Conservation (phyloP, 2,797 vertebrate genomes). For the Peromyscus aztecus region DNA sequence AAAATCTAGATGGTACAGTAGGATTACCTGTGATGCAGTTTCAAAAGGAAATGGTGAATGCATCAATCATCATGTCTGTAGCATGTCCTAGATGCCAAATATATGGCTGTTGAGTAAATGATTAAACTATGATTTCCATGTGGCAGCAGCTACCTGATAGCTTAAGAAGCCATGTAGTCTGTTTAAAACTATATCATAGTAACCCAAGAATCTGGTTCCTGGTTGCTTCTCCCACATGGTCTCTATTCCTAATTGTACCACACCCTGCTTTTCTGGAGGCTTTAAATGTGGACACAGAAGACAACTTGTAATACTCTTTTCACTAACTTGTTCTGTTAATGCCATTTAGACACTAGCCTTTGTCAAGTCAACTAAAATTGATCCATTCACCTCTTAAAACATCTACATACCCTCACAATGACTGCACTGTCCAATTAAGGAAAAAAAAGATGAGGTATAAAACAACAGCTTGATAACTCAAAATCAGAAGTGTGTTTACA, state of each 20-base stretch:
- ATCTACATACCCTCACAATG: neutral
- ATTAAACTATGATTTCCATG: neutral
- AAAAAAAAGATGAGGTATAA: constrained; percentile 25
- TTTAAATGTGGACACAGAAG: neutral
- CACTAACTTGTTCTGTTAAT: constrained; percentile 19
- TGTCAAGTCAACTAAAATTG: constrained; percentile 35
- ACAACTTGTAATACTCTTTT: neutral
- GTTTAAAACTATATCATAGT: neutral
- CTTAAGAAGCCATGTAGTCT: neutral
- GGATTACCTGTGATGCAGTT: neutral
- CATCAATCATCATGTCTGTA: neutral
- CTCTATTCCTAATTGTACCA: too few relatives aligned
- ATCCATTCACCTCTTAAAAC: constrained; percentile 36
- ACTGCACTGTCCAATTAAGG: neutral
- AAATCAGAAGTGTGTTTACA: neutral
- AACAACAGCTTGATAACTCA: constrained; percentile 7
- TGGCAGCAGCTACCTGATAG: neutral
- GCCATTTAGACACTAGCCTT: neutral
- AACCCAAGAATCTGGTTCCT: neutral
- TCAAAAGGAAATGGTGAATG: neutral
- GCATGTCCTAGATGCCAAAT: neutral
- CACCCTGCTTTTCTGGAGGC: neutral
- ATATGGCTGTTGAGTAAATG: neutral
- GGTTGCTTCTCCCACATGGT: neutral
- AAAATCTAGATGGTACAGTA: neutral